phyloP scores from a whole-genome alignment of 2,113 vertebrate genomes.

The Gymnobelideus leadbeateri region DNA sequence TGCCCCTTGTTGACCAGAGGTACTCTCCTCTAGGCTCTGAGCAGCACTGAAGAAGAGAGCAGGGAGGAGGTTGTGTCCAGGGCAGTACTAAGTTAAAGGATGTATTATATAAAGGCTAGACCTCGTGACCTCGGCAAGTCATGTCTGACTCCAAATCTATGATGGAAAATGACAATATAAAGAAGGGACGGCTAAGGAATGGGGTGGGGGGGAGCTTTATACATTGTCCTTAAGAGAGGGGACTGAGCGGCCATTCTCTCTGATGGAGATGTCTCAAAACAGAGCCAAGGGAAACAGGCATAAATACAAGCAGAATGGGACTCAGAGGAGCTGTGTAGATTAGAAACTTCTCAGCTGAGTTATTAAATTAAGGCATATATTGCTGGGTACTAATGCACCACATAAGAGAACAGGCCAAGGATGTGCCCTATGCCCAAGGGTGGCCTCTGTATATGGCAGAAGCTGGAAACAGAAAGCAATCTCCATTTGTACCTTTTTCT shows the following conservation, averaged over 20 bases:
- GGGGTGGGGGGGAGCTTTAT: neutral
- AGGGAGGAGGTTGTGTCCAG: neutral
- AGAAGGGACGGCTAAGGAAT: neutral
- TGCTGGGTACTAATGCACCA: neutral
- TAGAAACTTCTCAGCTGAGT: neutral
- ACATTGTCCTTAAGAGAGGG: neutral
- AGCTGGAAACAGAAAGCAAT: neutral
- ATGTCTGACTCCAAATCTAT: neutral
- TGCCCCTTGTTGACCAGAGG: neutral
- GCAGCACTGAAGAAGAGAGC: too few relatives aligned
- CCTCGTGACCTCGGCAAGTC: neutral
- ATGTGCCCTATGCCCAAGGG: neutral
- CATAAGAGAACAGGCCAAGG: neutral
- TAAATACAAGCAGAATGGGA: neutral
- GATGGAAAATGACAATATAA: neutral
- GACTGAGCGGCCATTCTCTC: neutral
- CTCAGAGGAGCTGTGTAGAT: neutral
- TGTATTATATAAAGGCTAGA: neutral
- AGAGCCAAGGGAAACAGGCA: neutral
- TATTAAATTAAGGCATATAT: neutral
- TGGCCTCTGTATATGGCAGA: neutral
- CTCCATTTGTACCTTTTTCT: neutral
- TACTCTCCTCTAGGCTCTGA: neutral
- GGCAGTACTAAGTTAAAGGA: neutral
- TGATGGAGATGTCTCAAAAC: neutral